Conservation (phyloP, 2,888 invertebrate genomes). For the Adelognathus sp. region DNA sequence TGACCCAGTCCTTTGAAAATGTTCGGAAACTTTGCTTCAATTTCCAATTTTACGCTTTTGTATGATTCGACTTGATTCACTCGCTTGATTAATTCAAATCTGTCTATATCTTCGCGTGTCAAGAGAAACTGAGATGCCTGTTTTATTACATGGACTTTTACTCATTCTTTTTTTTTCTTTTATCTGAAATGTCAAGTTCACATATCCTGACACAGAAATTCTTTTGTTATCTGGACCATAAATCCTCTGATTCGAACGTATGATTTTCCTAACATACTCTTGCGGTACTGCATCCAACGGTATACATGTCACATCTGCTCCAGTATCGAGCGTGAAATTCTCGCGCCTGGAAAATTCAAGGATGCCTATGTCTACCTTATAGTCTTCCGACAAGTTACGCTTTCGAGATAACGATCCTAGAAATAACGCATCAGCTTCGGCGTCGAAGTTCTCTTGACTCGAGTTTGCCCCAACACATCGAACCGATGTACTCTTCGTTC, state of each 20-base stretch:
- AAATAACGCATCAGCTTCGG: not conserved
- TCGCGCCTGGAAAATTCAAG: not conserved
- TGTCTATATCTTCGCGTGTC: too few relatives aligned
- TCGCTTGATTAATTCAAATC: too few relatives aligned
- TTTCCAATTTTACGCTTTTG: too few relatives aligned
- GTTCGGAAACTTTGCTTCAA: too few relatives aligned
- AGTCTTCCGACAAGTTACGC: not conserved
- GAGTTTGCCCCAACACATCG: too few relatives aligned
- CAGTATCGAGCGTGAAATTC: not conserved
- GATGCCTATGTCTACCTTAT: not conserved
- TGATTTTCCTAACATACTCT: not conserved
- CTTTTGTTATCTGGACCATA: not conserved
- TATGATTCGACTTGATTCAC: too few relatives aligned
- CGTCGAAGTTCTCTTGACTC: too few relatives aligned
- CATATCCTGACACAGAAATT: not conserved
- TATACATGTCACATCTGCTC: conserved; percentile 4
- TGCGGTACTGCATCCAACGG: not conserved
- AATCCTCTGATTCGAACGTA: not conserved
- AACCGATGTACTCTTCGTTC: not conserved
- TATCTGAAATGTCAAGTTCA: not conserved
- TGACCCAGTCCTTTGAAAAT: too few relatives aligned
- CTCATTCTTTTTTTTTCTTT: not conserved
- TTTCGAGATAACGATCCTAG: not conserved
- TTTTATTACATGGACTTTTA: not conserved
- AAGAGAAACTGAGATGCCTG: too few relatives aligned